A percentile compares a stretch with the other conserved stretches of the same genome.
Conservation (phyloP, 92 coral and sea anemone species). For the Bergia puertoricense region DNA sequence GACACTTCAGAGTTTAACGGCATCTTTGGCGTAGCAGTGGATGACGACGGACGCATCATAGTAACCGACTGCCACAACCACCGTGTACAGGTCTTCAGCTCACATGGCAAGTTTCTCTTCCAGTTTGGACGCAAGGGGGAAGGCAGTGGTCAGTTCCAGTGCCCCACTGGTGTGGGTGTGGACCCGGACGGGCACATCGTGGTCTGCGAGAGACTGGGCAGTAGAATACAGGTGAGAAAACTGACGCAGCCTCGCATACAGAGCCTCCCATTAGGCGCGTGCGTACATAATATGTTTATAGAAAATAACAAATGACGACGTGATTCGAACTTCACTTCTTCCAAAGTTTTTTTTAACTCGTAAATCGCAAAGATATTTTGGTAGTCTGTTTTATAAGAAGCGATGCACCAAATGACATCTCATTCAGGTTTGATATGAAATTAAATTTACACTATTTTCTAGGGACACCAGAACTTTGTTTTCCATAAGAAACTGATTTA, state of each 20-base stretch:
- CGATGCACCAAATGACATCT: no score
- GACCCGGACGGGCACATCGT: conserved; percentile 94
- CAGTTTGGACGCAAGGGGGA: conserved; percentile 99
- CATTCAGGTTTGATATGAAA: no score
- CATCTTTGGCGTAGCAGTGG: conserved; percentile 97
- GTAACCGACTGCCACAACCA: conserved; percentile 98
- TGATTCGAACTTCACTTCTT: no score
- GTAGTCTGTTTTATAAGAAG: no score
- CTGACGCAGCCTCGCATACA: background rate
- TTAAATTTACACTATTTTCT: no score
- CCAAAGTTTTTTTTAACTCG: no score
- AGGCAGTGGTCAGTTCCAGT: conserved; percentile 98
- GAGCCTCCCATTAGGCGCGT: background rate
- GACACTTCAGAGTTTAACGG: conserved; percentile 97
- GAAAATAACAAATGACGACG: no score
- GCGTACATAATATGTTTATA: no score
- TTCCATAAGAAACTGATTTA: no score
- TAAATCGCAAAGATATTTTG: no score
- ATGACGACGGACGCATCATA: conserved; percentile 93
- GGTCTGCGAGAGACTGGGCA: conserved; percentile 94
- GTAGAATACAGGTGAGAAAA: conserved; percentile 82
- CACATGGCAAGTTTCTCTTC: conserved; percentile 90
- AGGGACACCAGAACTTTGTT: no score
- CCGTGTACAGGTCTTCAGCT: conserved; percentile 96
- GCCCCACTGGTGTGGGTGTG: conserved; percentile 98